These are phyloP conservation scores for Sminthurinus signatus DNA, from an alignment of 1,140 invertebrate species.

Conservation along the genomic window DNA sequence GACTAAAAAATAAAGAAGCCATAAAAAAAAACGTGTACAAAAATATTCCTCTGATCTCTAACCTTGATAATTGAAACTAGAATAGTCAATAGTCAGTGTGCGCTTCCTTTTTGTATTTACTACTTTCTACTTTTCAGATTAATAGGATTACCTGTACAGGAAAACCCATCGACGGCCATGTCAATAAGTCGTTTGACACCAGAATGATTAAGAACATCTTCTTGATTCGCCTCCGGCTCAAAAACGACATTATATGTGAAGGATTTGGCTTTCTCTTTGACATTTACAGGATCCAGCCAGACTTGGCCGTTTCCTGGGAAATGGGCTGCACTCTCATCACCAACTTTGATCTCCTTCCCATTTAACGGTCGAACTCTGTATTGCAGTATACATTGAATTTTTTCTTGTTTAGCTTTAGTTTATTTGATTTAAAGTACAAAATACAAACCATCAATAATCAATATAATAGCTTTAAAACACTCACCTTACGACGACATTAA, in stretches of 20 bases:
- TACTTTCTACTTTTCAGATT: no score
- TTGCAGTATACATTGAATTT: conserved; percentile 22
- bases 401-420: neutral
- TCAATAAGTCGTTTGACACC: conserved; percentile 78
- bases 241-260: conserved; percentile 86
- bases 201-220: conserved; percentile 65
- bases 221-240: conserved; percentile 75
- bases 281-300: conserved; percentile 42
- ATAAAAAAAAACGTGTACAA: no score
- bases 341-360: conserved; percentile 57
- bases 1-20: no score
- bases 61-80: no score
- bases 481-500: conserved; percentile 69
- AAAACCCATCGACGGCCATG: conserved; percentile 88
- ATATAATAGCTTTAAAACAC: no score
- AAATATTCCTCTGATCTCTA: no score
- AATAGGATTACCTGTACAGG: no score
- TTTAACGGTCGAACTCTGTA: conserved; percentile 63
- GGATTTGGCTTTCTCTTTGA: conserved; percentile 62
- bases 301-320: conserved; percentile 69
- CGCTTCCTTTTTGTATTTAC: no score
- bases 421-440: conserved; percentile 21
- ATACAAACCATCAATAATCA: no score
- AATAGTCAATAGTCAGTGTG: no score
- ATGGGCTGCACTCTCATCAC: conserved; percentile 58